Evolutionary conservation across 2,113 vertebrate species (phyloP), one percentile per base, ranked within the genome.

Genomic region (Podocnemis expansa): DNA sequence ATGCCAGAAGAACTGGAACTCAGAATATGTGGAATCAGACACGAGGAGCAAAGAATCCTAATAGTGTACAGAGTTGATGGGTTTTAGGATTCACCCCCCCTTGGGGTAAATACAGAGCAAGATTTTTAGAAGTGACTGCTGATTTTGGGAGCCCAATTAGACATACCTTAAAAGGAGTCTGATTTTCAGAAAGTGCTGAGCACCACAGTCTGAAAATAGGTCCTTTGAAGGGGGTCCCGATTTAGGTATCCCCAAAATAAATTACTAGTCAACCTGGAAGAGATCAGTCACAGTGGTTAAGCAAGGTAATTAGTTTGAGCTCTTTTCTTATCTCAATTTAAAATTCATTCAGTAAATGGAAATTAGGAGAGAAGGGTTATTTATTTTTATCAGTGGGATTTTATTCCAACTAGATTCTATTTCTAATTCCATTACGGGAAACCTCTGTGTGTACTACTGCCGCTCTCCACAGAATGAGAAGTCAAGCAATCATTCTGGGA

Each of bases 71-170:
- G 16, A 19, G n/a, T 34, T 2, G 58, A 91, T 80, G 85, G 75
- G 89, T 85, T 92, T 81, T 92, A 80, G 95, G 92, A 85, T 93
- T 96, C 94, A 41, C 92, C 29, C 14, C 93, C 89, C 94, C 6
- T 94, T 86, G 93, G 93, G 89, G 89, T 87, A 92, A 96, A 93
- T 60, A 84, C 5, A 41, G 22, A 22, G 9, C 38, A 75, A 75
- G 70, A 43, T 6, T 34, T 81, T 84, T 88, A 75, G 80, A 82
- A 90, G 49, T 80, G 84, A 75, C 55, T 47, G 51, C 24, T 49
- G 51, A 41, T 51, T 81, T 75, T 11, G 82, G 13, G 21, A 55
- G 87, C 52, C 90, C 1, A 0, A 89, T 52, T 21, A 83, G 24
- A 13, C 0, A 80, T 82, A 89, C 80, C 85, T 95, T 78, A 89